Evolutionary conservation across 2,888 invertebrate genomes (phyloP).

Genomic region (Synanthedon formicaeformis): DNA sequence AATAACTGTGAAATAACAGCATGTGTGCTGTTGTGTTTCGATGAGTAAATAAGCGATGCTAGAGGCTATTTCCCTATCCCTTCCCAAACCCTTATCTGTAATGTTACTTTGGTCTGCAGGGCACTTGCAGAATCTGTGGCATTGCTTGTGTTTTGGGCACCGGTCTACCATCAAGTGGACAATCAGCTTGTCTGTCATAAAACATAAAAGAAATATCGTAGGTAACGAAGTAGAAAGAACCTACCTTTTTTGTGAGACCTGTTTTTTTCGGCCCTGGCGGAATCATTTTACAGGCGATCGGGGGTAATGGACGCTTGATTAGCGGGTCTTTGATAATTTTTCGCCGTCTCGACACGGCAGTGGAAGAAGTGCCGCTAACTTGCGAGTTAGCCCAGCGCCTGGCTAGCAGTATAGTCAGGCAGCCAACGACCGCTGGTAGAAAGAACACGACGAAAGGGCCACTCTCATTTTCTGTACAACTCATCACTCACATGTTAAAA

Average conservation of each 20-base stretch:
- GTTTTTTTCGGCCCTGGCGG: slow-evolving; percentile 51
- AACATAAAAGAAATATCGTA: too few species aligned
- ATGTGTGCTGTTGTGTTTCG: too few species aligned
- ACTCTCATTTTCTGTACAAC: slow-evolving; percentile 70
- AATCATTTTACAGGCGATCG: slow-evolving; percentile 56
- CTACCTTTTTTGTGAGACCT: slow-evolving; percentile 48
- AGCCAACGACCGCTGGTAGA: slow-evolving; percentile 64
- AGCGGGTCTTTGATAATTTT: slow-evolving; percentile 65
- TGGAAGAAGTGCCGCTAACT: slow-evolving; percentile 55
- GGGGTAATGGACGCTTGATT: slow-evolving; percentile 54
- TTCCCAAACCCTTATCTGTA: too few species aligned
- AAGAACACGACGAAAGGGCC: slow-evolving; percentile 69
- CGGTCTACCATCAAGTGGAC: too few species aligned
- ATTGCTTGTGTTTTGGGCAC: too few species aligned
- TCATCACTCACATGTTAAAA: slow-evolving; percentile 70
- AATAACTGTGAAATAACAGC: too few species aligned
- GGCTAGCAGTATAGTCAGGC: slow-evolving; percentile 62
- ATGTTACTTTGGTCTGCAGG: too few species aligned
- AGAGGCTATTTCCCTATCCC: too few species aligned
- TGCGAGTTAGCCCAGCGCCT: slow-evolving; percentile 63
- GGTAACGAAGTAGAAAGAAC: slow-evolving; percentile 8
- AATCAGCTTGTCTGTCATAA: too few species aligned
- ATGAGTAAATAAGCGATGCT: too few species aligned
- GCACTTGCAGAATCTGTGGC: too few species aligned
- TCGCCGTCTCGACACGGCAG: slow-evolving; percentile 60